Percentiles rank a stretch among this genome's conserved stretches.
These are phyloP conservation scores for Columba janthina DNA, from an alignment of 2,113 vertebrate species.

Conservation along the genomic window DNA sequence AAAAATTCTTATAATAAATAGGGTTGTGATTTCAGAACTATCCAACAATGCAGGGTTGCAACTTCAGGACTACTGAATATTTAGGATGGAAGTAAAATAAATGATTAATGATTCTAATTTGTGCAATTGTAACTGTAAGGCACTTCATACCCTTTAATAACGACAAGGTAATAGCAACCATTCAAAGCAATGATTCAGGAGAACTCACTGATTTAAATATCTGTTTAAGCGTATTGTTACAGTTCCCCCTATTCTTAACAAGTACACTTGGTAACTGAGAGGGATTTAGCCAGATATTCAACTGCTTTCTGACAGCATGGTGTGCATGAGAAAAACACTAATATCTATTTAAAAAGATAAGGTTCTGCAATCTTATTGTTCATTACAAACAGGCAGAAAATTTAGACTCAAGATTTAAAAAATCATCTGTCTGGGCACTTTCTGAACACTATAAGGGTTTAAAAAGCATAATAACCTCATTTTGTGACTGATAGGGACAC, in stretches of 20 bases:
- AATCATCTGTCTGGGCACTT: neutral
- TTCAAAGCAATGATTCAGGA: neutral
- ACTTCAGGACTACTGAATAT: neutral
- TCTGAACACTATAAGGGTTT: neutral
- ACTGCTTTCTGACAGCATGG: neutral
- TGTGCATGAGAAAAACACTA: neutral
- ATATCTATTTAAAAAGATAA: neutral
- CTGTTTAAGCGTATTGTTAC: neutral
- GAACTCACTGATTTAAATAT: neutral
- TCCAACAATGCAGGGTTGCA: neutral
- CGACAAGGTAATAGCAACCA: neutral
- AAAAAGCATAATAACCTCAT: neutral
- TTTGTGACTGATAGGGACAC: neutral
- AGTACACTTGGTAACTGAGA: neutral
- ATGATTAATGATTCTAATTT: neutral
- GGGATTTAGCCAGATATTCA: neutral
- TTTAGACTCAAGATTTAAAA: neutral
- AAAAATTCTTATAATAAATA: neutral
- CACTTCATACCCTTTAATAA: neutral
- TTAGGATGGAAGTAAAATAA: neutral
- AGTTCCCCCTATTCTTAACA: neutral
- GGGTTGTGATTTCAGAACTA: neutral
- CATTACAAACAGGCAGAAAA: neutral
- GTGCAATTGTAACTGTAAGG: neutral
- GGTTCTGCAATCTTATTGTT: neutral